These are phyloP conservation scores for Porites lutea DNA, from an alignment of 64 coral and sea anemone genomes.

Conservation along the genomic window DNA sequence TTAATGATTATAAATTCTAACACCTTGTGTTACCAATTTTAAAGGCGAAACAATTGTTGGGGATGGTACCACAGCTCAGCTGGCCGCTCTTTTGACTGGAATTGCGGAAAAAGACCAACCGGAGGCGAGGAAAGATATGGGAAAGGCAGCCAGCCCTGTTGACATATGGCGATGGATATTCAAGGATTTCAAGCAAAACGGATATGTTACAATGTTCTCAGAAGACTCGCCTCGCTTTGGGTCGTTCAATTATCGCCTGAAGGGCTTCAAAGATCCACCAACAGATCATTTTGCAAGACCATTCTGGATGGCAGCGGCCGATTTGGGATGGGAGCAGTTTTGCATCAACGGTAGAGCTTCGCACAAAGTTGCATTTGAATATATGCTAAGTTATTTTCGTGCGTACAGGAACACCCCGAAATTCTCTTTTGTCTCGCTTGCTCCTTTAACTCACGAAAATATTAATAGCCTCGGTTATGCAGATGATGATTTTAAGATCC, in stretches of 20 bases:
- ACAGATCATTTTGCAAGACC: constrained; percentile 82
- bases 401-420: constrained; percentile 68
- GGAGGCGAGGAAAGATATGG: constrained; percentile 71
- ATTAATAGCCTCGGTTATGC: constrained; percentile 62
- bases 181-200: constrained; percentile 67
- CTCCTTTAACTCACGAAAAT: constrained; percentile 58
- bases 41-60: constrained; percentile 87
- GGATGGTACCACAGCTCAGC: constrained; percentile 85
- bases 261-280: constrained; percentile 72
- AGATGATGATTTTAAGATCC: constrained; percentile 63
- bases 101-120: constrained; percentile 71
- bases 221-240: constrained; percentile 62
- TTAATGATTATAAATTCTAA: too few species aligned
- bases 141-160: constrained; percentile 52
- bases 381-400: constrained; percentile 68
- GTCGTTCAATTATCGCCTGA: constrained; percentile 76
- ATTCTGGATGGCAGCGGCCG: constrained; percentile 77
- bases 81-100: constrained; percentile 86
- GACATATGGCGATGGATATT: constrained; percentile 89
- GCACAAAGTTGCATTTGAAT: constrained; percentile 68
- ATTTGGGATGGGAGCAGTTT: constrained; percentile 22
- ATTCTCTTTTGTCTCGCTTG: constrained; percentile 63
- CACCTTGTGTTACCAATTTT: background rate
- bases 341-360: constrained; percentile 56
- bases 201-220: constrained; percentile 77